Evolutionary conservation across 2,797 vertebrate genomes (phyloP).

Genomic region (Ibycter americanus): DNA sequence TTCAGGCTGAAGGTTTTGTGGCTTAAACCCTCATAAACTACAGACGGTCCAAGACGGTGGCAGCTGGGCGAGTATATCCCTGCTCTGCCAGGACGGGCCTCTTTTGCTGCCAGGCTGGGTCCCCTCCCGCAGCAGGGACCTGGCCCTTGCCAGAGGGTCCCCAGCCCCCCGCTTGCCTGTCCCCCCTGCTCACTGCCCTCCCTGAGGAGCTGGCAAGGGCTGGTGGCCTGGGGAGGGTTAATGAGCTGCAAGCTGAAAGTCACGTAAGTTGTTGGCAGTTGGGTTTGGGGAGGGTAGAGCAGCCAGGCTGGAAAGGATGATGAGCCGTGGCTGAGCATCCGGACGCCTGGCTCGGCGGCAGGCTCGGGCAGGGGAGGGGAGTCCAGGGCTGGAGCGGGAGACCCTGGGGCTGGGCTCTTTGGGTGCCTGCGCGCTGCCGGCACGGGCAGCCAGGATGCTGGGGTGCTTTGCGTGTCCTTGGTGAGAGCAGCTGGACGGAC

Average conservation of each 20-base stretch:
- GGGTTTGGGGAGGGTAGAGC: background rate
- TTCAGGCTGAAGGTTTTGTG: background rate
- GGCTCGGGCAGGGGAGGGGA: background rate
- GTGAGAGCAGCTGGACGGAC: rapidly evolving
- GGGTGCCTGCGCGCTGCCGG: background rate
- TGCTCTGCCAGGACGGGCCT: rapidly evolving
- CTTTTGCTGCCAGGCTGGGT: background rate
- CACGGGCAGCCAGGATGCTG: background rate
- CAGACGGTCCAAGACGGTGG: background rate
- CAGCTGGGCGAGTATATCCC: background rate
- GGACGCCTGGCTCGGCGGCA: background rate
- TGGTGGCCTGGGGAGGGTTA: background rate
- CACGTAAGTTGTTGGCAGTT: background rate
- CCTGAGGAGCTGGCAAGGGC: background rate
- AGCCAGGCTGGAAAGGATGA: background rate
- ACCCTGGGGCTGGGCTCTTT: too few species aligned
- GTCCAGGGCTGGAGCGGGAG: background rate
- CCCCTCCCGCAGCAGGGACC: background rate
- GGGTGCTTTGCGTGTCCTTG: background rate
- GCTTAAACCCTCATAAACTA: background rate
- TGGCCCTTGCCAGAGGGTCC: background rate
- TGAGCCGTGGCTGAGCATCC: background rate
- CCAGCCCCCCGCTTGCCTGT: background rate
- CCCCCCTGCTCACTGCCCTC: too few species aligned
- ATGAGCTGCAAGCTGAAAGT: background rate